Percentiles rank a stretch among this genome's conserved stretches.
Conservation (phyloP, 2,888 invertebrate species). For the Lepidochrysops patricia region DNA sequence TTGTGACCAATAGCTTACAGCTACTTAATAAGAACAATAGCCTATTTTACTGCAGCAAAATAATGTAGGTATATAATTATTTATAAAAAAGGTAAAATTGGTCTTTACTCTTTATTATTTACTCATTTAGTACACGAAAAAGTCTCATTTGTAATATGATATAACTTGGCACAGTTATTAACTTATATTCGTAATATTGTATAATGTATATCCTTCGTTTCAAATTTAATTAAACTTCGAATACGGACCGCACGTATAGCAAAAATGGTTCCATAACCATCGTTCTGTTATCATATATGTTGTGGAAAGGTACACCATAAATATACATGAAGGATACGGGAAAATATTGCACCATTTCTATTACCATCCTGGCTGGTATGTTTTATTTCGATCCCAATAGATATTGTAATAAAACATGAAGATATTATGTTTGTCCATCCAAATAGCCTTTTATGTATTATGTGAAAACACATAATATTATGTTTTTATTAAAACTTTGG, state of each 20-base stretch:
- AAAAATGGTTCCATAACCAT: neutral
- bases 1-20: too few species aligned
- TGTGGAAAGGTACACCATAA: slow-evolving; percentile 10
- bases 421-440: slow-evolving; percentile 3
- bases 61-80: too few species aligned
- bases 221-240: neutral
- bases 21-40: too few species aligned
- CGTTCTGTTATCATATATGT: slow-evolving; percentile 2
- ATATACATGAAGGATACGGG: slow-evolving; percentile 14
- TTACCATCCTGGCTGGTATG: slow-evolving; percentile 20
- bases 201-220: neutral
- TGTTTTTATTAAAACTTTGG: neutral
- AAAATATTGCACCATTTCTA: slow-evolving; percentile 13
- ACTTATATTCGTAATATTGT: neutral
- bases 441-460: neutral
- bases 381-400: slow-evolving; percentile 25
- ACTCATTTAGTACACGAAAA: too few species aligned
- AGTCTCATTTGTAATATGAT: too few species aligned
- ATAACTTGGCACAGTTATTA: too few species aligned
- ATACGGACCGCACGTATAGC: neutral
- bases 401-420: slow-evolving; percentile 17
- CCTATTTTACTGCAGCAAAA: too few species aligned
- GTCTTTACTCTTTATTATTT: too few species aligned
- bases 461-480: neutral
- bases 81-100: too few species aligned